Base-by-base conservation (phyloP, 2,113 vertebrate genomes). In the Nipponia nippon region DNA sequence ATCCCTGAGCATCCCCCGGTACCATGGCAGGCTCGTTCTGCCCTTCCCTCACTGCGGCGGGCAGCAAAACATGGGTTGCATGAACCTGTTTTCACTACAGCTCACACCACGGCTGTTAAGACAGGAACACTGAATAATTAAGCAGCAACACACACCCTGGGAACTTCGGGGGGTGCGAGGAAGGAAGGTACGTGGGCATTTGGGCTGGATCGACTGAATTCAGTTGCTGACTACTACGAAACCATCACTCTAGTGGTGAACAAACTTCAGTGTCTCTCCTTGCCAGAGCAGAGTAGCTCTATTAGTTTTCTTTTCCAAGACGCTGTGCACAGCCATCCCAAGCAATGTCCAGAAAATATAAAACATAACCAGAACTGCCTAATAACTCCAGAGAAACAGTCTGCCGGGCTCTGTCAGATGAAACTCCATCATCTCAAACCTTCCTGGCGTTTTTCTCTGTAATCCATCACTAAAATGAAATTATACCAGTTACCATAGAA, bases 401-500 rank as follows among this genome's bases (percentile, higher is more conserved):
- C 69, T 71, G 83, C 53, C 72, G 36, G 42, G 61, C 67, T 42
- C 30, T 44, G 70, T 34, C 81, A 92, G 80, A 34, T 42, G 20
- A 44, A 93, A 71, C 55, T 49, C 89, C 15, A 2, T 40, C 93
- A 66, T 27, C 67, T 30, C 89, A 61, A 44, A 58, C 73, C 61
- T 79, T 92, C 81, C 75, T 29, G 63, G 76, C 56, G 89, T 88
- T 78, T 56, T 79, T 19, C 62, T 47, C 78, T 44, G n/a, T 52
- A 75, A 91, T 83, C 79, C 84, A 91, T 88, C 91, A 86, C 49
- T 61, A 34, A 62, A 94, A 94, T 71, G 21, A 93, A 95, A 90
- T 81, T 63, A 27, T 49, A 95, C 56, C 82, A 15, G 94, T 97
- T 95, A 38, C 96, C 93, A 97, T 92, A 76, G 96, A 85, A 96